Conservation (phyloP, 2,797 vertebrate species). For the Lepus townsendii region DNA sequence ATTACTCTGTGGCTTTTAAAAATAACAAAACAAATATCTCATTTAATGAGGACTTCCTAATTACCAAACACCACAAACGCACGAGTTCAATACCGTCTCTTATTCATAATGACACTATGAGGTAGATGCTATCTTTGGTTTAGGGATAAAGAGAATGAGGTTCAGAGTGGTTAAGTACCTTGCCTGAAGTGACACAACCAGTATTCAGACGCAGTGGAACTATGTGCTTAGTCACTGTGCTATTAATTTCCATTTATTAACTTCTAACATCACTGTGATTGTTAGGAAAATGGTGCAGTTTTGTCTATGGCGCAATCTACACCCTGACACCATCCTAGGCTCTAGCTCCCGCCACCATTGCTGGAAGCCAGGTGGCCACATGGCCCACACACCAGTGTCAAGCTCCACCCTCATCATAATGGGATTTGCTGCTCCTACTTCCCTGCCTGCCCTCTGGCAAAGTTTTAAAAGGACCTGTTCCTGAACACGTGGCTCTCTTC, state of each 20-base stretch:
- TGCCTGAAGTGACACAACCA: not conserved
- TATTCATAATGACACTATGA: not conserved
- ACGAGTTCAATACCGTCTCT: not conserved
- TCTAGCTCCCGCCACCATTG: too few species aligned
- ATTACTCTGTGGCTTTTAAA: conserved; percentile 36
- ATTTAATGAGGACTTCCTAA: not conserved
- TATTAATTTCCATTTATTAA: conserved; percentile 11
- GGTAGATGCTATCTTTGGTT: not conserved
- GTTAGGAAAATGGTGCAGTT: too few species aligned
- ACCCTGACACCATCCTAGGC: too few species aligned
- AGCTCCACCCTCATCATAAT: too few species aligned
- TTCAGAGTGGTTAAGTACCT: not conserved
- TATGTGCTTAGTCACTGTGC: not conserved
- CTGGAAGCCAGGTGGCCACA: too few species aligned
- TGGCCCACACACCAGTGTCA: too few species aligned
- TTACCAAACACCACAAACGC: not conserved
- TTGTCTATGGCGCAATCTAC: too few species aligned
- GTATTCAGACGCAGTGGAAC: not conserved
- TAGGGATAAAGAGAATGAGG: not conserved
- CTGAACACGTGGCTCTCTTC: too few species aligned
- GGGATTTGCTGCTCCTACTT: too few species aligned
- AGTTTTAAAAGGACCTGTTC: too few species aligned
- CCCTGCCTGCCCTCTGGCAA: too few species aligned
- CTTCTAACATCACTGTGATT: not conserved
- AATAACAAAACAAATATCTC: not conserved